These are phyloP conservation scores for Columbina picui DNA, from an alignment of 2,113 vertebrate species.

Conservation along the genomic window DNA sequence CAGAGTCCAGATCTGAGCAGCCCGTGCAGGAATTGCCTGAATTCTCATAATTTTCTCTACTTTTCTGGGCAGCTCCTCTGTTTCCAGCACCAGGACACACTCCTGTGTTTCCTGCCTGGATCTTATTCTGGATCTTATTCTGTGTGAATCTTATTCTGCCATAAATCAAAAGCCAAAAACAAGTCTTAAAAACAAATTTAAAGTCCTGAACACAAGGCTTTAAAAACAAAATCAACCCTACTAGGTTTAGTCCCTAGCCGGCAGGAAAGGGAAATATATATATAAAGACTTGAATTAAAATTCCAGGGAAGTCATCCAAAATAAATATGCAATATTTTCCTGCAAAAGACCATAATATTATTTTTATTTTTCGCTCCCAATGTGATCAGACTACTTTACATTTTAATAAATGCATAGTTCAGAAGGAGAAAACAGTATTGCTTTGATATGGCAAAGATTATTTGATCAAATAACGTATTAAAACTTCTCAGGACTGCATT, in stretches of 20 bases:
- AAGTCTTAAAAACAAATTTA: conserved; percentile 60
- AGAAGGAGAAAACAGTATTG: conserved; percentile 68
- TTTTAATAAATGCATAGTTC: conserved; percentile 77
- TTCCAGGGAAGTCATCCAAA: conserved; percentile 72
- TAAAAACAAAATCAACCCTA: neutral
- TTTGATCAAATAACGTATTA: conserved; percentile 76
- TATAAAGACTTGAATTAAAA: conserved; percentile 61
- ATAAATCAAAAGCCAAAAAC: conserved; percentile 53
- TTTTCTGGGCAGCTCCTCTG: neutral
- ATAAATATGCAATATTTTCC: conserved; percentile 74
- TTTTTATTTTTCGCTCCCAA: conserved; percentile 55
- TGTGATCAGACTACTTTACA: conserved; percentile 71
- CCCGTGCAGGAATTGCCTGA: neutral
- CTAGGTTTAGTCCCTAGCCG: conserved; percentile 12
- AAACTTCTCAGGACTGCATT: conserved; percentile 61
- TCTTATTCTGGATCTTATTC: conserved; percentile 19
- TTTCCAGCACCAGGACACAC: neutral
- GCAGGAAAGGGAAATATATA: conserved; percentile 52
- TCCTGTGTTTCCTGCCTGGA: neutral
- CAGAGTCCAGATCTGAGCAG: neutral
- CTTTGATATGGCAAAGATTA: conserved; percentile 71
- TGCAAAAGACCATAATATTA: conserved; percentile 52
- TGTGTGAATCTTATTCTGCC: neutral
- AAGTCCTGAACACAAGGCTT: conserved; percentile 9
- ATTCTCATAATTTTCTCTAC: neutral